phyloP scores from a whole-genome alignment of 2,113 vertebrate genomes.

The Colistium nudipinnis region DNA sequence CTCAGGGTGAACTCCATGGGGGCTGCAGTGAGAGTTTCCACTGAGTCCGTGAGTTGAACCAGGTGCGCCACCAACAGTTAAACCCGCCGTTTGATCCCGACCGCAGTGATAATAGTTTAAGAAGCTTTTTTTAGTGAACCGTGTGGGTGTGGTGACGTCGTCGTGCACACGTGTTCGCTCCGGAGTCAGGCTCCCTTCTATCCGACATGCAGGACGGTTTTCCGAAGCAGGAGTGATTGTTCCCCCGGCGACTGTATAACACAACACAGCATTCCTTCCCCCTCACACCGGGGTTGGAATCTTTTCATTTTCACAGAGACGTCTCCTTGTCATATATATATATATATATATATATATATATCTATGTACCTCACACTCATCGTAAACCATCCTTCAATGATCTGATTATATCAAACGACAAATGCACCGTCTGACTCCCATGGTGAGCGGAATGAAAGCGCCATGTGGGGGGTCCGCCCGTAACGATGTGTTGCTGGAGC shows the following conservation, averaged over 20 bases:
- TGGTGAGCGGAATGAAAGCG: not conserved
- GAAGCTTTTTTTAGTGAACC: slow-evolving; percentile 22
- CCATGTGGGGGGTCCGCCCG: not conserved
- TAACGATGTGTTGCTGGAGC: not conserved
- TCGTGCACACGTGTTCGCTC: slow-evolving; percentile 42
- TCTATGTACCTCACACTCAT: too few relatives aligned
- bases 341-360: too few relatives aligned
- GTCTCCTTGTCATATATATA: slow-evolving; percentile 17
- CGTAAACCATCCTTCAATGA: not conserved
- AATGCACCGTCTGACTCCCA: not conserved
- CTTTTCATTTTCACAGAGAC: slow-evolving; percentile 71
- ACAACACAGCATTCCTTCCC: slow-evolving; percentile 80
- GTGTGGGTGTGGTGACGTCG: slow-evolving; percentile 30
- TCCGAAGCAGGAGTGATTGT: slow-evolving; percentile 71
- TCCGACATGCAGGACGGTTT: slow-evolving; percentile 70
- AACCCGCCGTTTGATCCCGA: slow-evolving; percentile 1
- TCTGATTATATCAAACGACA: not conserved
- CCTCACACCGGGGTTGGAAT: slow-evolving; percentile 79
- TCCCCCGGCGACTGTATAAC: slow-evolving; percentile 75
- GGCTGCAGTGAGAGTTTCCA: slow-evolving; percentile 5
- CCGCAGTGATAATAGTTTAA: not conserved
- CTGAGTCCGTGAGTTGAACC: slow-evolving; percentile 14
- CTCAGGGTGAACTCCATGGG: slow-evolving; percentile 3
- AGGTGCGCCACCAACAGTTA: slow-evolving; percentile 37
- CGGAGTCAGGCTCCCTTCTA: slow-evolving; percentile 33